Conservation (phyloP, 2,113 vertebrate genomes). For the Nerophis lumbriciformis region DNA sequence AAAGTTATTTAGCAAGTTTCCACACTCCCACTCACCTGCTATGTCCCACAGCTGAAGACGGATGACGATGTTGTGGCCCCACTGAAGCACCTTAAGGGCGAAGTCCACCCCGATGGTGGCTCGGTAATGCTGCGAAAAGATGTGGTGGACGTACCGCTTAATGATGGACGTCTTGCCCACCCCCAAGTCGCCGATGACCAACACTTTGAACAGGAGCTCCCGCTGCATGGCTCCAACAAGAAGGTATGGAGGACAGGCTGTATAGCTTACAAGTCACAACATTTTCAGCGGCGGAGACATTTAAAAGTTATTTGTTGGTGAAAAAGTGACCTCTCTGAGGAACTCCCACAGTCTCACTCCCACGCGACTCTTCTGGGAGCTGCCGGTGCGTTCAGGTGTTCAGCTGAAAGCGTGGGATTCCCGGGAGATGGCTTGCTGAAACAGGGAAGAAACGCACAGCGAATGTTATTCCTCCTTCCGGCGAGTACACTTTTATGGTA, state of each 20-base stretch:
- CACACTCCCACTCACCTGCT: conserved; percentile 54
- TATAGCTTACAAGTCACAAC: too few species aligned
- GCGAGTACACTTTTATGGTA: too few species aligned
- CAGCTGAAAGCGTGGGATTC: conserved; percentile 1
- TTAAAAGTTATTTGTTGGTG: too few species aligned
- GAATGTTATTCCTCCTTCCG: neutral
- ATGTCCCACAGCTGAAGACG: conserved; percentile 78
- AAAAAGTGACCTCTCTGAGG: conserved; percentile 2
- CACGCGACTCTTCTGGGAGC: neutral
- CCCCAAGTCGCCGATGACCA: conserved; percentile 76
- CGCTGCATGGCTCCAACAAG: conserved; percentile 55
- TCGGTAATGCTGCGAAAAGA: conserved; percentile 77
- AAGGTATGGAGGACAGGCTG: too few species aligned
- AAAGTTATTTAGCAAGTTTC: too few species aligned
- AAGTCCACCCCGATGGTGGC: conserved; percentile 78
- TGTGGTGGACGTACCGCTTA: conserved; percentile 75
- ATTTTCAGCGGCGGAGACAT: too few species aligned
- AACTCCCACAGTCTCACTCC: conserved; percentile 5
- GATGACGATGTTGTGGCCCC: conserved; percentile 68
- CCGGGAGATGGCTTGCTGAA: too few species aligned
- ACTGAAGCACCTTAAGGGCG: conserved; percentile 72
- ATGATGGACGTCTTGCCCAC: conserved; percentile 77
- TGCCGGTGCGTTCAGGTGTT: conserved; percentile 12
- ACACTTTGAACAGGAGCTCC: conserved; percentile 73
- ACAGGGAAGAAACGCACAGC: neutral